Base-by-base conservation (phyloP, 2,797 vertebrate genomes). In the Gallinago solitaria region DNA sequence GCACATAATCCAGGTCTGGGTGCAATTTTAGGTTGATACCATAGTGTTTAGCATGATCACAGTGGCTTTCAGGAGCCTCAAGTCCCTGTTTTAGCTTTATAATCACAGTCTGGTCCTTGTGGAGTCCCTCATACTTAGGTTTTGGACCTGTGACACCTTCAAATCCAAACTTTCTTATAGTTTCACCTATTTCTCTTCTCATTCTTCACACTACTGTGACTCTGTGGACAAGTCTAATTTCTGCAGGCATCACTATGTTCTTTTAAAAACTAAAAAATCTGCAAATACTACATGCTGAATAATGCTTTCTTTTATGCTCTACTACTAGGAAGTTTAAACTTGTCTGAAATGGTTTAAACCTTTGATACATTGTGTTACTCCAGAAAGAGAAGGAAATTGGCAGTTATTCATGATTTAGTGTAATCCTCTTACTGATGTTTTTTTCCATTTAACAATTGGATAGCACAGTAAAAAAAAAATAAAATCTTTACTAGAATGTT, bases 371-470 rank as follows among this genome's bases (percentile, higher is more conserved):
- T 74, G 41, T 82, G 27, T 75, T 89, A 65, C 27, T 71, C 20
- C 45, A 92, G 65, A 90, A 92, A 83, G 45, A 90, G 60, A 90
- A 91, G 27, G 63, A 94, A 90, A 83, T 33, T 89, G 69, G 48
- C 35, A 81, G 63, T 77, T 83, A 87, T 81, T 90, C 68, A 80
- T 86, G 51, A 86, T 94, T 94, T 94, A 77, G 43, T 54, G 25
- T 85, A 91, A 89, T 94, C 80, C 16, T 91, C 12, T 93, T 89
- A 92, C 19, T 5, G 83, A n/a, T 73, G 53, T 0, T 56, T 95
- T 88, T 74, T 69, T 60, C 60, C 61, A 64, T 70, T 83, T 89
- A 83, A 91, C 50, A 81, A 88, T 78, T 69, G 94, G 65, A 79
- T 83, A 68, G 54, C 33, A 77, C 37, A 68, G n/a, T 33, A 85